Evolutionary conservation across 2,888 invertebrate genomes (phyloP).

Genomic region (Sepiola atlantica): DNA sequence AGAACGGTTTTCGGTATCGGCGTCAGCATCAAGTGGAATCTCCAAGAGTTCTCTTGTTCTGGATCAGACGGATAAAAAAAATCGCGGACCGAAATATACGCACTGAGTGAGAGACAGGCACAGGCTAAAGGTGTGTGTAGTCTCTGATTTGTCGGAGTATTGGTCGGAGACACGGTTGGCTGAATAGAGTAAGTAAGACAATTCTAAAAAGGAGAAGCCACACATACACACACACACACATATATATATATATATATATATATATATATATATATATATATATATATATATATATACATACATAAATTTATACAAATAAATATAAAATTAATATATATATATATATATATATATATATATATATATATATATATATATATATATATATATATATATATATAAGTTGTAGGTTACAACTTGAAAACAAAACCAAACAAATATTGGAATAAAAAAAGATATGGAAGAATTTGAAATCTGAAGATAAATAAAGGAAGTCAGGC

Average conservation of each 20-base stretch:
- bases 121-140: background rate
- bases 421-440: background rate
- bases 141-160: background rate
- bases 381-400: too few relatives aligned
- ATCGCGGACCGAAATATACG: background rate
- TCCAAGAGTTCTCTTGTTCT: background rate
- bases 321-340: too few relatives aligned
- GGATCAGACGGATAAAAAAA: background rate
- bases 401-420: background rate
- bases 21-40: background rate
- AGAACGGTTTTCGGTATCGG: background rate
- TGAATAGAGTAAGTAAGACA: background rate
- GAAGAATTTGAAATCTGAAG: background rate
- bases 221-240: too few relatives aligned
- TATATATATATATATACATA: too few relatives aligned
- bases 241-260: too few relatives aligned
- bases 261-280: too few relatives aligned
- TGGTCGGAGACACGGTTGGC: constrained; percentile 20
- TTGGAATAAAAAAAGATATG: background rate
- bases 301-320: too few relatives aligned
- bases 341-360: too few relatives aligned
- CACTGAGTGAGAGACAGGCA: background rate
- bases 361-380: too few relatives aligned
- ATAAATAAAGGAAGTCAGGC: background rate
- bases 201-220: background rate